Evolutionary conservation across 2,797 vertebrate genomes (phyloP).

Genomic region (Pseudotriccus pelzelni): DNA sequence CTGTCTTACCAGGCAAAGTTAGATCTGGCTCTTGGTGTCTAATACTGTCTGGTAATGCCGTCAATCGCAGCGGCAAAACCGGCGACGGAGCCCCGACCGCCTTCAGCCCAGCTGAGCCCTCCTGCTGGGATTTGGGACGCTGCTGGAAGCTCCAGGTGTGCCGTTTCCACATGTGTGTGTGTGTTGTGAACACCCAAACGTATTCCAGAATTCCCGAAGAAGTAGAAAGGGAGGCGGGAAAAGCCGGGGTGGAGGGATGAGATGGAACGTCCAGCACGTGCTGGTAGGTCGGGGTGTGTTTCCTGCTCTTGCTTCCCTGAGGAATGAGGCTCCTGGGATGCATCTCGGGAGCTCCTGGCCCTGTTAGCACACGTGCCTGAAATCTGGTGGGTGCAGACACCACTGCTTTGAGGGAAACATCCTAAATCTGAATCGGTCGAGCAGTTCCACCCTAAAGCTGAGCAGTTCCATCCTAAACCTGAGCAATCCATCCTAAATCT

Average conservation of each 20-base stretch:
- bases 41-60: slow-evolving; percentile 99
- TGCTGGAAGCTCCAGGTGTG: slow-evolving; percentile 66
- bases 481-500: no score
- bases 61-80: slow-evolving; percentile 83
- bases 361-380: neutral
- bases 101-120: slow-evolving; percentile 37
- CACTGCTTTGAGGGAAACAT: neutral
- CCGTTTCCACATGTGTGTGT: slow-evolving; percentile 66
- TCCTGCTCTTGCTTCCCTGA: neutral
- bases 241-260: neutral
- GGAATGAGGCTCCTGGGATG: neutral
- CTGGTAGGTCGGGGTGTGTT: neutral
- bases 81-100: neutral
- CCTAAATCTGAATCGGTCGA: neutral
- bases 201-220: neutral
- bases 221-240: neutral
- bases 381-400: neutral
- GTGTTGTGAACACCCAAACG: neutral
- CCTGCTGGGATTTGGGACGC: slow-evolving; percentile 71
- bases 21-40: slow-evolving; percentile 93
- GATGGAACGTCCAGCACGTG: accelerated
- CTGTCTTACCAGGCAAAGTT: slow-evolving; percentile 99
- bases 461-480: no score
- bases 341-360: neutral
- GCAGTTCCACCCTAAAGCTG: neutral